phyloP scores from a whole-genome alignment of 2,113 vertebrate species.

The Prochilodus magdalenae region DNA sequence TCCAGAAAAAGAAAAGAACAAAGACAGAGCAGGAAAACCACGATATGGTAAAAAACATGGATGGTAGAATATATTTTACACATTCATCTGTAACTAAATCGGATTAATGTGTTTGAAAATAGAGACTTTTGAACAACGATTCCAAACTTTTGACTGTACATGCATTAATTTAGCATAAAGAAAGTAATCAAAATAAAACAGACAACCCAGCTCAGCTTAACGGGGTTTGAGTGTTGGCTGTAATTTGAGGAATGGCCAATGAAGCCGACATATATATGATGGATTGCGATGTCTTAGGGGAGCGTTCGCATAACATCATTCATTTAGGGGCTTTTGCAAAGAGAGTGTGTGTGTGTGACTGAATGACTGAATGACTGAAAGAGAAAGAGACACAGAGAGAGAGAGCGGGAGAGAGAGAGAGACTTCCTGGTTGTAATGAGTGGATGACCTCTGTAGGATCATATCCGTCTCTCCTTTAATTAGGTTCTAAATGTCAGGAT shows the following conservation, averaged over 20 bases:
- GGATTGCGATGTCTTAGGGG: constrained; percentile 56
- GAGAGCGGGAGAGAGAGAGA: background rate
- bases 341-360: background rate
- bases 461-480: constrained; percentile 69
- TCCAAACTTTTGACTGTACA: no score
- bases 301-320: constrained; percentile 54
- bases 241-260: constrained; percentile 32
- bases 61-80: no score
- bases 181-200: background rate
- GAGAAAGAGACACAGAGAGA: background rate
- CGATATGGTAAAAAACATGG: no score
- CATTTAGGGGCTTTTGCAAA: constrained; percentile 33
- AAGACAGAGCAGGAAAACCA: no score
- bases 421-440: constrained; percentile 47
- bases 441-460: constrained; percentile 44
- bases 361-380: background rate
- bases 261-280: constrained; percentile 41
- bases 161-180: background rate
- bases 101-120: no score
- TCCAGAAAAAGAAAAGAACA: no score
- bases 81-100: background rate
- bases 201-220: background rate
- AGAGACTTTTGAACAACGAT: no score
- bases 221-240: background rate
- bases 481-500: constrained; percentile 75